These are phyloP conservation scores for Pelodiscus sinensis DNA, from an alignment of 2,113 vertebrate species.

Conservation along the genomic window DNA sequence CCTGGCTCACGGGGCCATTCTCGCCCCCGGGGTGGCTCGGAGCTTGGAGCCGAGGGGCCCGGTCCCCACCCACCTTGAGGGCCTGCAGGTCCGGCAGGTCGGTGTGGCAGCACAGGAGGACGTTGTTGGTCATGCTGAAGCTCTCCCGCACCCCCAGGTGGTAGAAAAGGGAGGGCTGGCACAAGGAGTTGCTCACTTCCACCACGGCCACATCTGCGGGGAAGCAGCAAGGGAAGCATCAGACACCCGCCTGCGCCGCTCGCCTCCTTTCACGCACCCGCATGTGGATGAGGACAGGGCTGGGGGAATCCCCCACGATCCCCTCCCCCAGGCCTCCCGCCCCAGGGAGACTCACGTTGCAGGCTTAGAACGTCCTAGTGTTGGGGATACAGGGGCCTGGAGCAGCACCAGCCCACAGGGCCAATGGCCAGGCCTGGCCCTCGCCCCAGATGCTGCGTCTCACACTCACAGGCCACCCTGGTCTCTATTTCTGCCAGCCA, in stretches of 20 bases:
- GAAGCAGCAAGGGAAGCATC: accelerated
- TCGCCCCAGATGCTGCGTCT: not conserved
- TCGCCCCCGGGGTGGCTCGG: too few species aligned
- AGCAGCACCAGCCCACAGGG: too few species aligned
- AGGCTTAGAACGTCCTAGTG: not conserved
- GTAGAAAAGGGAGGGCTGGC: conserved; percentile 92
- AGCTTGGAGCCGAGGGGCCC: not conserved
- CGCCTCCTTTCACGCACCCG: not conserved
- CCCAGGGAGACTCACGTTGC: not conserved
- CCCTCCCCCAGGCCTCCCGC: not conserved
- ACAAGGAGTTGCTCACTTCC: conserved; percentile 87
- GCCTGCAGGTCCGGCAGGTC: conserved; percentile 84
- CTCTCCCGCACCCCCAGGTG: conserved; percentile 91
- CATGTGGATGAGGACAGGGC: not conserved
- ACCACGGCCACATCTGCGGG: conserved; percentile 89
- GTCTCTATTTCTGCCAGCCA: too few species aligned
- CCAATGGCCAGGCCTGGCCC: not conserved
- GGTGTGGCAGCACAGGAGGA: conserved; percentile 87
- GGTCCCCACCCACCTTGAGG: conserved; percentile 78
- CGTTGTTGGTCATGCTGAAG: conserved; percentile 92
- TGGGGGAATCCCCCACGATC: not conserved
- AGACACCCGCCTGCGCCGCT: too few species aligned
- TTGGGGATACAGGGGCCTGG: not conserved
- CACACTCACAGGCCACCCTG: too few species aligned
- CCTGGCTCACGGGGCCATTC: not conserved